Base-by-base conservation (phyloP, 2,797 vertebrate genomes). In the Cuculus canorus region DNA sequence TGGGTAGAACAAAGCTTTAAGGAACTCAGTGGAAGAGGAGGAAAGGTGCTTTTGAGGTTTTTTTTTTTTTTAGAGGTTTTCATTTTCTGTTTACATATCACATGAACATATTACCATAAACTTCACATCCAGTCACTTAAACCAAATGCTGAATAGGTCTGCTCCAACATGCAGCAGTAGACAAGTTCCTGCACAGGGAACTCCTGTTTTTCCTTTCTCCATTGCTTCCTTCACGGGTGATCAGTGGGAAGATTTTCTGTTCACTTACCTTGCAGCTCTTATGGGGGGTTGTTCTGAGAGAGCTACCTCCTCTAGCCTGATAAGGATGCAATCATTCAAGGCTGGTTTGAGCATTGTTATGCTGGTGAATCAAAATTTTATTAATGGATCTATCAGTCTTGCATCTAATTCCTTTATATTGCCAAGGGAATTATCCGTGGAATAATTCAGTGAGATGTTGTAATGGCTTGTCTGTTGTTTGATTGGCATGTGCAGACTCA, bases 1-100 rank as follows among this genome's bases (percentile, higher is more conserved):
- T 82, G 37, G 45, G 33, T 25, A 54, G 78, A 94, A 84, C 84
- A 94, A 94, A 92, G 61, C 45, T 87, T 65, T 64, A 24, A 82
- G 76, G 63, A 83, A 32, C 59, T 92, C 54, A 15, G 50, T 4
- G 39, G 37, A 22, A 48, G n/a, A 27, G 18, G 16, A 23, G 13
- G 11, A 53, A 11, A 79, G n/a, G 30, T 45, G 43, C 18, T 13
- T 47, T 39, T 10, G 39, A n/a, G 39, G 39, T 39, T 48, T 80
- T 76, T 80, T 72, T 76, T 80, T 82, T 27, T 64, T 78, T 63
- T 61, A n/a, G 48, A 41, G 21, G 4, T 27, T 94, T 86, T 64
- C 39, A 53, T 78, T 79, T 86, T 56, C 30, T 47, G 11, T 63
- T 88, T 92, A 33, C 72, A 43, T 88, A 88, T 70, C 19, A 30